Conservation (phyloP, 2,888 invertebrate genomes). For the Drosophila nr. fundita region DNA sequence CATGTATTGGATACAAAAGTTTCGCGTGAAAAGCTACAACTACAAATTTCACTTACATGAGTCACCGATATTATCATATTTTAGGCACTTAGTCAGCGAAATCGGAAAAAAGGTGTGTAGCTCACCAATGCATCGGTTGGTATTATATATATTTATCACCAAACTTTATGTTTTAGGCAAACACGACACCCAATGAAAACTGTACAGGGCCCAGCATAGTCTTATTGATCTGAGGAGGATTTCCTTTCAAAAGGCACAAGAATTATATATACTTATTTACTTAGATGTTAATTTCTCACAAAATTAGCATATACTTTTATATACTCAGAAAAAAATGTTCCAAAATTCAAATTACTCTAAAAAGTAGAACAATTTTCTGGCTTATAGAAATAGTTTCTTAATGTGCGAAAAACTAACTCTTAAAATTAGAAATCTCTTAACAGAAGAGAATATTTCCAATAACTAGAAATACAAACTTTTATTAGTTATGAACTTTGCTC, state of each 20-base stretch:
- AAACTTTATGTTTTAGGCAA: not conserved
- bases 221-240: not conserved
- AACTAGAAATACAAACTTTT: not conserved
- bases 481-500: not conserved
- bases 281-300: too few relatives aligned
- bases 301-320: too few relatives aligned
- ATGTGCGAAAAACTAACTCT: not conserved
- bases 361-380: not conserved
- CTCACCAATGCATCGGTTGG: not conserved
- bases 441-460: not conserved
- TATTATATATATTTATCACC: not conserved
- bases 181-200: not conserved
- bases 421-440: not conserved
- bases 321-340: too few relatives aligned
- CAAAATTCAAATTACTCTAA: not conserved
- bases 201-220: not conserved
- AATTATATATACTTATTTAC: not conserved
- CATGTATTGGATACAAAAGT: not conserved
- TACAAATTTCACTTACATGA: slow-evolving; percentile 15
- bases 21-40: slow-evolving; percentile 26
- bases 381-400: not conserved
- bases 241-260: not conserved
- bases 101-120: not conserved
- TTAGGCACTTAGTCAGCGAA: slow-evolving; percentile 32
- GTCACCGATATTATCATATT: slow-evolving; percentile 25